Evolutionary conservation across 2,113 vertebrate species (phyloP).

Genomic region (Todiramphus chloris): DNA sequence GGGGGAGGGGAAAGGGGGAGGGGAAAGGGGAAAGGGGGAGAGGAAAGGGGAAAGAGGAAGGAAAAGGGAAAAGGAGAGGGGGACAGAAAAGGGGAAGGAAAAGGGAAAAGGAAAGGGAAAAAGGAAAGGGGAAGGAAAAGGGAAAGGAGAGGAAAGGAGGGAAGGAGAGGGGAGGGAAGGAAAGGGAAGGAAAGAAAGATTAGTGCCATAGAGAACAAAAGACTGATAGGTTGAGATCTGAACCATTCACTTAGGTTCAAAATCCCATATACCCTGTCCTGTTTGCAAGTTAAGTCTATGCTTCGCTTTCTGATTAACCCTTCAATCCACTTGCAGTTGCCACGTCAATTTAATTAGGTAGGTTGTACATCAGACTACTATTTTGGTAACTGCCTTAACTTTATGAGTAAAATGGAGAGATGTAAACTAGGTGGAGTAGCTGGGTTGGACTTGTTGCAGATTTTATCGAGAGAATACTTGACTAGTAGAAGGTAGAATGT

Average conservation of each 20-base stretch:
- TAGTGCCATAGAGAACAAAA: neutral
- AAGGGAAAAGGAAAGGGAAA: too few species aligned
- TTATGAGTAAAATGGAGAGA: neutral
- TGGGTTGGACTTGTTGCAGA: neutral
- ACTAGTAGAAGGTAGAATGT: neutral
- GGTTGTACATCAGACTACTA: neutral
- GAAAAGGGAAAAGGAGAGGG: too few species aligned
- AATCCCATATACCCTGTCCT: neutral
- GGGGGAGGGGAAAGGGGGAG: too few species aligned
- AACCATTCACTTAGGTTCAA: neutral
- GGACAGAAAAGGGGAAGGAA: too few species aligned
- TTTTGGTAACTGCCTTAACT: neutral
- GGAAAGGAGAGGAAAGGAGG: too few species aligned
- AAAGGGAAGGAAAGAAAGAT: neutral
- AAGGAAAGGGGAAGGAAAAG: too few species aligned
- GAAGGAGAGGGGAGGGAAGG: neutral
- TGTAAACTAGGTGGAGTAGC: neutral
- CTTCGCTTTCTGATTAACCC: constrained; percentile 3
- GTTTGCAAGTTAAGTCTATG: neutral
- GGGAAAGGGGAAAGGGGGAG: too few species aligned
- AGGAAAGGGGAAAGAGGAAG: too few species aligned
- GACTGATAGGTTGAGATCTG: neutral
- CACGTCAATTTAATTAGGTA: neutral
- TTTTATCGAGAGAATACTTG: neutral
- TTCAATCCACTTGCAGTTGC: neutral